A percentile compares a stretch with the other conserved stretches of the same genome.
Conservation (phyloP, 2,797 vertebrate genomes). For the Sebastes hubbsi region DNA sequence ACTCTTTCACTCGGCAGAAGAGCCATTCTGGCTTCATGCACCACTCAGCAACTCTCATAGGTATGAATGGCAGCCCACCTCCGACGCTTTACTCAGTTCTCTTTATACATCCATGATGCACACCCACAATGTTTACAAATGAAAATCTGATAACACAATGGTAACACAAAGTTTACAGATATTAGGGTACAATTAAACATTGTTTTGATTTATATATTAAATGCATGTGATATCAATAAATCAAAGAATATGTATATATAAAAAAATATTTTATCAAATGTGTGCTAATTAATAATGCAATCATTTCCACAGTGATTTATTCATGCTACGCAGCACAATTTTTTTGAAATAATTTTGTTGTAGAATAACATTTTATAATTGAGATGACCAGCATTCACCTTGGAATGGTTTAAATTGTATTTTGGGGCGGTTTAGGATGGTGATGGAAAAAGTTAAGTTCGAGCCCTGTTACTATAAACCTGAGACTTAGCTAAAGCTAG, state of each 20-base stretch:
- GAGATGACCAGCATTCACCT: background rate
- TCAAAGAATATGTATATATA: background rate
- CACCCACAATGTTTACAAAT: background rate
- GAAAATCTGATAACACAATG: background rate
- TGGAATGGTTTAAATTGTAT: background rate
- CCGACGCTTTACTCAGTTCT: rapidly evolving
- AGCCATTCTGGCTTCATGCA: no score
- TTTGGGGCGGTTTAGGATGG: background rate
- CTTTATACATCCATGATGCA: no score
- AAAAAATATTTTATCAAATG: background rate
- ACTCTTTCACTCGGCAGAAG: no score
- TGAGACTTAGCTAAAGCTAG: no score
- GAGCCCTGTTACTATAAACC: no score
- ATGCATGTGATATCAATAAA: background rate
- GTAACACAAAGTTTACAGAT: background rate
- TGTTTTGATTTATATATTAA: background rate
- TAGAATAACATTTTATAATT: background rate
- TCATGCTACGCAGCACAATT: background rate
- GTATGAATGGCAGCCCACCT: no score
- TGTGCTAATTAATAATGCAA: background rate
- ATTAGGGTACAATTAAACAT: background rate
- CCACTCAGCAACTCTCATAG: no score
- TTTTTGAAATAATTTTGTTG: background rate
- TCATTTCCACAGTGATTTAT: background rate
- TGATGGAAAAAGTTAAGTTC: background rate